A percentile compares a stretch with the other conserved stretches of the same genome.
Evolutionary conservation across 2,113 vertebrate species (phyloP).

Genomic region (Neofelis nebulosa): DNA sequence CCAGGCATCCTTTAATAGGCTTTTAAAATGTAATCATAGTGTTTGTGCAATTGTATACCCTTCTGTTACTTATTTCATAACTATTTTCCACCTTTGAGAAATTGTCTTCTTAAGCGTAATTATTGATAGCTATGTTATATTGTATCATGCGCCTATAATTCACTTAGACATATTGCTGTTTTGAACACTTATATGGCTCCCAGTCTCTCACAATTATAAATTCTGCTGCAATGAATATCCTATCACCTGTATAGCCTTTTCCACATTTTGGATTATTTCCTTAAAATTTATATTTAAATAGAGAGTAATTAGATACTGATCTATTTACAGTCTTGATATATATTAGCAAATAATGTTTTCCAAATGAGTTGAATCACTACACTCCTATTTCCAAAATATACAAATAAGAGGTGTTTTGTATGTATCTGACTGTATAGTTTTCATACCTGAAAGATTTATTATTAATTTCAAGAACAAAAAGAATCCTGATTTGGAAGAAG

Average conservation of each 20-base stretch:
- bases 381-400: neutral
- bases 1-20: neutral
- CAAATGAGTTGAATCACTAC: neutral
- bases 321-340: neutral
- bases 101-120: neutral
- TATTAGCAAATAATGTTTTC: neutral
- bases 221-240: neutral
- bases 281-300: slow-evolving; percentile 4
- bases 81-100: neutral
- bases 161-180: neutral
- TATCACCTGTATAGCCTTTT: neutral
- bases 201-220: neutral
- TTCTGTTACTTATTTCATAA: neutral
- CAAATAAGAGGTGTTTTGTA: neutral
- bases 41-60: neutral
- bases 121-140: neutral
- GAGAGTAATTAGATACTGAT: neutral
- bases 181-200: neutral
- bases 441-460: neutral
- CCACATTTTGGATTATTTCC: neutral
- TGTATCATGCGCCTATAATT: neutral
- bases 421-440: neutral
- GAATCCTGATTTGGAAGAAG: neutral
- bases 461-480: neutral
- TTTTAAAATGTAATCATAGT: neutral